Evolutionary conservation across 1,140 invertebrate genomes (phyloP), one percentile per base, ranked within the genome.

Genomic region (Bathynomus jamesi): DNA sequence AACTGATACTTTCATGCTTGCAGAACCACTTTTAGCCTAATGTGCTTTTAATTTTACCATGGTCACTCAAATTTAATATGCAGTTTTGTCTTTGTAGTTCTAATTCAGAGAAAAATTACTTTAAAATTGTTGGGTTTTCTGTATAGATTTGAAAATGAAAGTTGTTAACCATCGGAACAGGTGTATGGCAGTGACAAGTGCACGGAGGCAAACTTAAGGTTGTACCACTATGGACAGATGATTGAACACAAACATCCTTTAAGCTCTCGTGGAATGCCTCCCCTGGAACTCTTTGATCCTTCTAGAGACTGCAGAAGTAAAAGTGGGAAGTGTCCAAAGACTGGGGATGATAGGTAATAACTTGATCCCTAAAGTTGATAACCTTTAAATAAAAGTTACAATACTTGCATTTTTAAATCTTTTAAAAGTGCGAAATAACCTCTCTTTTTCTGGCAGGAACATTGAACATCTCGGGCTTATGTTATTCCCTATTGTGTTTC

Each of bases 401-500:
- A 13, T 10, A 28, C n/a, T 67, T 67, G 3, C 46, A 32, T 25
- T 27, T 5, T 25, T 27, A 28, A 28, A 27, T 25, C 53, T 31
- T 2, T 27, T 31, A 0, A n/a, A n/a, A n/a, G n/a, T n/a, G n/a
- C n/a, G n/a, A n/a, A n/a, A n/a, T n/a, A n/a, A n/a, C n/a, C n/a
- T n/a, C n/a, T n/a, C n/a, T n/a, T n/a, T n/a, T n/a, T 5, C 5
- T 7, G n/a, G 29, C 8, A 27, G 27, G n/a, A n/a, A 17, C n/a
- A 64, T 28, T 4, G 27, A 21, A 21, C 5, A 4, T 11, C 25
- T 64, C 29, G 25, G 17, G 25, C 17, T 21, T 13, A 21, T 27
- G 70, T 74, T 1, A 66, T 78, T 32, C 79, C 86, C n/a, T 75
- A 84, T 82, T 7, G 40, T 84, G n/a, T 82, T 83, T 78, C 78